Percentiles rank a stretch among this genome's conserved stretches.
phyloP scores from a whole-genome alignment of 2,888 invertebrate genomes.

The Philhelius pedissequus region DNA sequence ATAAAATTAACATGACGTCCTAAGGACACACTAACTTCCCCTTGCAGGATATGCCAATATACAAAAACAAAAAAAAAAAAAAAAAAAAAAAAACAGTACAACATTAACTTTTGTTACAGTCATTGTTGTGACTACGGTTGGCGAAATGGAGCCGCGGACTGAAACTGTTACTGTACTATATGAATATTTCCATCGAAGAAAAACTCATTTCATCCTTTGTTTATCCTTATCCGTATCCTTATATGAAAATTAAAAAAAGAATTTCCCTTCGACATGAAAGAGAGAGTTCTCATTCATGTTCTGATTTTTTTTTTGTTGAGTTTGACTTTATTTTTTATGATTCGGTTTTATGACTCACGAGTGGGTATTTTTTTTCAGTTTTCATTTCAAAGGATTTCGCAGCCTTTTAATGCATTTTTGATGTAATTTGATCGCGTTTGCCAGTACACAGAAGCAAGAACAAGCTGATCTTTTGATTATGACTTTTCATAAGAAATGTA shows the following conservation, averaged over 20 bases:
- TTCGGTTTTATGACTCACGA: not conserved
- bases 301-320: not conserved
- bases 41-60: not conserved
- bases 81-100: not conserved
- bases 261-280: not conserved
- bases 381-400: not conserved
- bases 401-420: slow-evolving; percentile 39
- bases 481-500: not conserved
- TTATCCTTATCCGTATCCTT: not conserved
- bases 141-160: not conserved
- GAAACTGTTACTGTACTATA: not conserved
- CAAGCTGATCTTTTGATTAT: slow-evolving; percentile 10
- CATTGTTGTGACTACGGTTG: not conserved
- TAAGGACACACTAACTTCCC: not conserved
- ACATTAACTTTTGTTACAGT: slow-evolving; percentile 6
- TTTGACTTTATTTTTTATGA: not conserved
- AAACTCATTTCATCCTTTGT: not conserved
- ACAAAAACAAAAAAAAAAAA: not conserved
- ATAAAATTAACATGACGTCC: slow-evolving; percentile 1
- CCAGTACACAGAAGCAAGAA: not conserved
- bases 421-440: slow-evolving; percentile 40
- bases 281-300: not conserved
- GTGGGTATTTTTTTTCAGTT: not conserved
- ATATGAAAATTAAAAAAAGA: slow-evolving; percentile 1
- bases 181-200: not conserved